Base-by-base conservation (phyloP, 2,888 invertebrate genomes). In the Euplexia lucipara region DNA sequence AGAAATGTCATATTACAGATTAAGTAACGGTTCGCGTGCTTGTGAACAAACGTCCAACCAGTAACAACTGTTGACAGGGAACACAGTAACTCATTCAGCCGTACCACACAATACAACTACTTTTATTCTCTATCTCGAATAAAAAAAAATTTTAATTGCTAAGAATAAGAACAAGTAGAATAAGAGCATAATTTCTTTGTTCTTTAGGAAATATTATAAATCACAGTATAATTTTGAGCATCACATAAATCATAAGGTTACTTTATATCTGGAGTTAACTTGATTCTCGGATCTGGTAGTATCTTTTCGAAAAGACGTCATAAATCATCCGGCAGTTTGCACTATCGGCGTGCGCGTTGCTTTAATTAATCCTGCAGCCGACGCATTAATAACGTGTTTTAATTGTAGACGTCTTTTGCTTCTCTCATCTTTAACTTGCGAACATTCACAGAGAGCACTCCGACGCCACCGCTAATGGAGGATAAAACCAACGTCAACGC, bases 401-500 rank as follows among this genome's bases (percentile, higher is more conserved):
- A 87, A 87, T 87, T 86, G 83, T 84, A 79, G 82, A 81, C 83
- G 81, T 84, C 82, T 87, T 88, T 84, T 84, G 79, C 70, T 81
- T 75, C 74, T 80, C 83, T 84, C 84, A 79, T 87, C 86, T 86
- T 85, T 83, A 86, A 85, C 84, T 85, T 76, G 73, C 72, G 81
- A 88, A 86, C 80, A 70, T 51, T 65, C 37, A 69, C 65, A 60
- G 68, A 77, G 76, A 62, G 68, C 70, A 58, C 75, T 79, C 77
- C 66, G 75, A 79, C 79, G 78, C 78, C 81, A 79, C 82, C 84
- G 81, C 84, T 89, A 90, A 90, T 89, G 89, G 87, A 88, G 87
- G 87, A 88, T 90, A 89, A 89, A 90, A 90, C 88, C 89, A 84
- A 89, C 89, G 86, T 86, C 89, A 86, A 86, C 85, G 86, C 82